Percentiles rank a stretch among this genome's conserved stretches.
Conservation (phyloP, 2,797 vertebrate species). For the Ctenopoma multispine region DNA sequence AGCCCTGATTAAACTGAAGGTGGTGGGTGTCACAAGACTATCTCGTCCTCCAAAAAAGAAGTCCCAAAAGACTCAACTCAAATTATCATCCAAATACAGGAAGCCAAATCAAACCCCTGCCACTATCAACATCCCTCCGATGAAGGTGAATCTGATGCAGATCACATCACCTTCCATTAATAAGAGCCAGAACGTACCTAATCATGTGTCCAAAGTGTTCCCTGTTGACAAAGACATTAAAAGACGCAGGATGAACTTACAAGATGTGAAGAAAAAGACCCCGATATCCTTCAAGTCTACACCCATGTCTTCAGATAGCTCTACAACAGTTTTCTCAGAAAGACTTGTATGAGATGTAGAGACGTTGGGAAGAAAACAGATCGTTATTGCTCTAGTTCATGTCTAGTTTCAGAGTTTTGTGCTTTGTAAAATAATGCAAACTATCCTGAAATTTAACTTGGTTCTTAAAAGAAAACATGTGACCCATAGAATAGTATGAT, state of each 20-base stretch:
- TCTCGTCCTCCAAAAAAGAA: conserved; percentile 56
- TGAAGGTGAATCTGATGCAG: conserved; percentile 32
- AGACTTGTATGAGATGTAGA: neutral
- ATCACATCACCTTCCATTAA: conserved; percentile 10
- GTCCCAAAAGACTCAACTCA: conserved; percentile 45
- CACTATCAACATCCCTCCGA: neutral
- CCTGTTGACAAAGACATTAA: conserved; percentile 5
- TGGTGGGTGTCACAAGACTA: conserved; percentile 83
- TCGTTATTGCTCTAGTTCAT: too few species aligned
- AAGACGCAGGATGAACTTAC: conserved; percentile 14
- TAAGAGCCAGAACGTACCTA: conserved; percentile 23
- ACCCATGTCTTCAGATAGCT: neutral
- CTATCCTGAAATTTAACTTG: too few species aligned
- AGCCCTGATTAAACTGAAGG: conserved; percentile 89
- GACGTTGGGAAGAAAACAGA: too few species aligned
- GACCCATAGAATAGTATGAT: too few species aligned
- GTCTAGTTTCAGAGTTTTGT: neutral
- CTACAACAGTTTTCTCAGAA: conserved; percentile 7
- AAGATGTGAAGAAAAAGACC: conserved; percentile 27
- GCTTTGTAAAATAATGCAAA: neutral
- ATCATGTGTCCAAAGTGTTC: neutral
- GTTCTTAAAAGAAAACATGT: too few species aligned
- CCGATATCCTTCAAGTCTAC: neutral
- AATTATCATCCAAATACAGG: conserved; percentile 36
- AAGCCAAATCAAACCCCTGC: conserved; percentile 30